Conservation (phyloP, 2,888 invertebrate species). For the Meteorus colon region DNA sequence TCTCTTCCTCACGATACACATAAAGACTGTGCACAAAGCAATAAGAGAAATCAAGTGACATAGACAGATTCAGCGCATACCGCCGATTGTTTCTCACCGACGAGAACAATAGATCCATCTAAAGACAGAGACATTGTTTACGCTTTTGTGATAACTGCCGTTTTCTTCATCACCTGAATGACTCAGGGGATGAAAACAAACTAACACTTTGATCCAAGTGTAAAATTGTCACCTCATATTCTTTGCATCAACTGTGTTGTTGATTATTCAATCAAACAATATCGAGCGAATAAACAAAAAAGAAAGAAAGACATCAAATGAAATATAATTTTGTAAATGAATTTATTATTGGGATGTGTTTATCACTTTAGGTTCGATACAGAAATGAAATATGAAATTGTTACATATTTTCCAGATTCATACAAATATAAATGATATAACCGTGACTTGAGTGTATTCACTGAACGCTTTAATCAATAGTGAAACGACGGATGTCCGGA, state of each 20-base stretch:
- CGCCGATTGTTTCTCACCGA: constrained; percentile 52
- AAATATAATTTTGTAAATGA: too few relatives aligned
- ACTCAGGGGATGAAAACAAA: constrained; percentile 4
- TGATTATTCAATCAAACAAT: not conserved
- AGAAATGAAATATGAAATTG: too few relatives aligned
- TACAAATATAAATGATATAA: too few relatives aligned
- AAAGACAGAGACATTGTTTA: constrained; percentile 25
- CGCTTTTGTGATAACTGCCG: constrained; percentile 14
- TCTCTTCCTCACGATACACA: not conserved
- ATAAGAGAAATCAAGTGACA: constrained; percentile 50
- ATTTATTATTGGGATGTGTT: too few relatives aligned
- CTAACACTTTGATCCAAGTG: not conserved
- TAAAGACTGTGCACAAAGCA: not conserved
- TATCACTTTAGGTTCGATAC: too few relatives aligned
- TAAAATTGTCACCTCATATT: not conserved
- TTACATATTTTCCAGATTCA: too few relatives aligned
- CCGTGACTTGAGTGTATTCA: too few relatives aligned
- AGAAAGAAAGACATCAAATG: too few relatives aligned
- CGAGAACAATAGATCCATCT: constrained; percentile 51
- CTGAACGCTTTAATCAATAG: too few relatives aligned
- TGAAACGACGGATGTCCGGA: too few relatives aligned
- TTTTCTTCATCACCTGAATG: constrained; percentile 2
- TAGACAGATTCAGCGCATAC: constrained; percentile 55
- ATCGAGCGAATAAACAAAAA: not conserved
- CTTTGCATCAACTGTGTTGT: not conserved